Evolutionary conservation across 2,888 invertebrate species (phyloP), one percentile per base, ranked within the genome.

Genomic region (Apotomis betuletana): DNA sequence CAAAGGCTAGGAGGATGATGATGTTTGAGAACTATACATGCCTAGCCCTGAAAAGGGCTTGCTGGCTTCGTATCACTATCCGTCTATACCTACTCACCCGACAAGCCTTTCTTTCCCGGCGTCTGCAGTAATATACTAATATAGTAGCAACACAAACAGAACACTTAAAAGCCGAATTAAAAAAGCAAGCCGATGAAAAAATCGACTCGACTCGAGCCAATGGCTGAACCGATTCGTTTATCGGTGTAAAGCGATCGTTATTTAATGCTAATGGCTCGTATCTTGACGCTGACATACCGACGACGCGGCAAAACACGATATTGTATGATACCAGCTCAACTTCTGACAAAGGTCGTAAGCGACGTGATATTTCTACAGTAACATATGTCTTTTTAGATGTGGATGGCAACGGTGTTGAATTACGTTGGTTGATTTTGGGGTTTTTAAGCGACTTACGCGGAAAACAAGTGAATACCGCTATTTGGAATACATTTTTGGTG

Each of bases 221-320:
- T 46, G 57, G 38, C 9, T 63, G 27, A 57, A 57, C 44, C n/a
- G 27, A 65, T 65, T 46, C 55, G 65, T 65, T 55, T 65, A 65
- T 65, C 65, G 55, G 44, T 6, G 54, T n/a, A 65, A 65, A 65
- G 55, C 65, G 65, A 65, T 65, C 65, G 55, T 44, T n/a, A 65
- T 65, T 57, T 65, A 65, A 6, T 65, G 65, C 27, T 65, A 57
- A 65, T 57, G 65, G 65, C 27, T 27, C 12, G 27, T 27, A 12
- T 5, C 9, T 27, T 46, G 65, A 57, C 55, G 55, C 44, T 65
- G 65, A 65, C 55, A 55, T 57, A 65, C 55, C 27, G 65, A 57
- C 55, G 44, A 46, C 44, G 52, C 41, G 65, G 46, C 44, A 46
- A 65, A 65, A 44, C 58, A 55, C 44, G 55, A 55, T 55, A 54